Evolutionary conservation across 2,888 invertebrate genomes (phyloP).

Genomic region (Myathropa florea): DNA sequence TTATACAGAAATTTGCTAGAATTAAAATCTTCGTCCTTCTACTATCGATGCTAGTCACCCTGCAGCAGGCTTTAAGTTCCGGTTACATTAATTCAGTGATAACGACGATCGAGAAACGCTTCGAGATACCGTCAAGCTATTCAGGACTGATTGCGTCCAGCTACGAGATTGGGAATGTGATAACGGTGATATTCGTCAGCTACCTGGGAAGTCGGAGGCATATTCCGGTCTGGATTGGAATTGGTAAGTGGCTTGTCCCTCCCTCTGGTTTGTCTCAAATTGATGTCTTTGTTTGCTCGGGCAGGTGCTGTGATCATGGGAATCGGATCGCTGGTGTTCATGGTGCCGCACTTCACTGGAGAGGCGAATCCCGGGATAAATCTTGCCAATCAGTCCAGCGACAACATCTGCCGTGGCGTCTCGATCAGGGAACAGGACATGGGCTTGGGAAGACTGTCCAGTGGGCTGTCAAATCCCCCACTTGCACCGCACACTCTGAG

Average conservation of each 20-base stretch:
- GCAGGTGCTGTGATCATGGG: constrained; percentile 95
- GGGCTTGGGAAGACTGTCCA: constrained; percentile 86
- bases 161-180: constrained; percentile 97
- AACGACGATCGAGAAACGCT: constrained; percentile 97
- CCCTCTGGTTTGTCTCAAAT: too few species aligned
- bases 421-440: constrained; percentile 88
- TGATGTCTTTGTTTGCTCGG: neutral
- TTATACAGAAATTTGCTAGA: constrained; percentile 93
- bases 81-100: constrained; percentile 97
- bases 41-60: constrained; percentile 92
- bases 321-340: constrained; percentile 94
- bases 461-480: constrained; percentile 86
- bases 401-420: constrained; percentile 90
- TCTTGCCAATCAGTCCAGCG: constrained; percentile 86
- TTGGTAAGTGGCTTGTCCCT: constrained; percentile 83
- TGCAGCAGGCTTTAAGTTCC: constrained; percentile 94
- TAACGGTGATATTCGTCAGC: constrained; percentile 97
- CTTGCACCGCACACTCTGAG: constrained; percentile 87
- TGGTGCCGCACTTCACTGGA: constrained; percentile 95
- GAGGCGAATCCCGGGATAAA: constrained; percentile 88
- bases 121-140: constrained; percentile 95
- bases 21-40: constrained; percentile 96
- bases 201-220: constrained; percentile 95
- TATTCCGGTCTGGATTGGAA: constrained; percentile 97
- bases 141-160: constrained; percentile 96